phyloP scores from a whole-genome alignment of 2,888 invertebrate genomes.

The Prosopocoilus inquinatus region DNA sequence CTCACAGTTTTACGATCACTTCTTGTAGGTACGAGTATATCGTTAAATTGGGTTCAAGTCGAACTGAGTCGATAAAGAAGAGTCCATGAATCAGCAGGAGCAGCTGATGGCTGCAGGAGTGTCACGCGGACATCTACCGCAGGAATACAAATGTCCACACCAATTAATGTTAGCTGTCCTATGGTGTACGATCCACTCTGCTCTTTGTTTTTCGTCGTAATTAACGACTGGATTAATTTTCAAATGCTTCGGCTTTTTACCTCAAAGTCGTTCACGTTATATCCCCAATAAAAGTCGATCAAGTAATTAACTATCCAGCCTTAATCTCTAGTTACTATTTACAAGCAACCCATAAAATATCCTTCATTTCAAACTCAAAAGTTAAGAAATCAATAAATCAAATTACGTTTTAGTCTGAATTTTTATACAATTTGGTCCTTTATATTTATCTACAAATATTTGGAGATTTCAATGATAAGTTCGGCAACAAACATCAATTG shows the following conservation, averaged over 20 bases:
- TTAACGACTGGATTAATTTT: conserved; percentile 22
- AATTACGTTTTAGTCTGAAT: too few species aligned
- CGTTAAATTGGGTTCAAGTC: conserved; percentile 12
- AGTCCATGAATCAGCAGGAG: conserved; percentile 28
- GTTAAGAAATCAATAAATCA: too few species aligned
- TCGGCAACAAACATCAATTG: too few species aligned
- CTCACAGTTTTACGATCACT: conserved; percentile 8
- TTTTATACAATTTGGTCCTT: too few species aligned
- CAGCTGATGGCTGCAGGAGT: conserved; percentile 26
- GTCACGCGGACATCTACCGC: conserved; percentile 29
- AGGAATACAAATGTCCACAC: conserved; percentile 29
- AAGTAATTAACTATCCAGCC: too few species aligned
- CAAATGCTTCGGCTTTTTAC: conserved; percentile 7
- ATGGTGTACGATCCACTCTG: conserved; percentile 18
- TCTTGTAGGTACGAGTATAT: conserved; percentile 8
- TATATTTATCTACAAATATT: too few species aligned
- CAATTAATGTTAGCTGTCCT: conserved; percentile 28
- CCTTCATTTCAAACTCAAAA: too few species aligned
- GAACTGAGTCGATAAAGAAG: conserved; percentile 18
- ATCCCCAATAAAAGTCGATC: too few species aligned
- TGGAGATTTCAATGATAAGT: too few species aligned
- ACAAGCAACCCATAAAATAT: too few species aligned
- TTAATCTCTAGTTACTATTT: too few species aligned
- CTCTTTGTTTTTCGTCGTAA: conserved; percentile 16
- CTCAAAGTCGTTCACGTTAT: too few species aligned